Evolutionary conservation across 2,113 vertebrate genomes (phyloP).

Genomic region (Marmota monax): DNA sequence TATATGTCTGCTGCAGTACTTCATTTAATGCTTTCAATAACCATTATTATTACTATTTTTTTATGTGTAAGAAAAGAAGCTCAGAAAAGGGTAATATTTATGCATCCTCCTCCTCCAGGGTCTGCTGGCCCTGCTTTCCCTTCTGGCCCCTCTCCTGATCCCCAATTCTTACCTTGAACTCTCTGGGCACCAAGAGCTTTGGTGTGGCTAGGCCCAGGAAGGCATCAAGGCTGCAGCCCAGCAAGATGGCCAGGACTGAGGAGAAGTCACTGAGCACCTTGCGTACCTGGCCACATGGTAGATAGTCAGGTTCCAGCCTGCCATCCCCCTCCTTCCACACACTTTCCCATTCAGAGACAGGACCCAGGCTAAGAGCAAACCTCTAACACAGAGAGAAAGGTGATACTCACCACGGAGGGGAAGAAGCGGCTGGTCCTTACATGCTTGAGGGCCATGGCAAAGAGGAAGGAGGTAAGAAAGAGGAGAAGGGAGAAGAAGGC

Average conservation of each 20-base stretch:
- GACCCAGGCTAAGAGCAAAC: neutral
- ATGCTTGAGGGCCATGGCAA: conserved; percentile 81
- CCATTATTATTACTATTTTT: conserved; percentile 29
- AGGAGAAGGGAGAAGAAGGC: conserved; percentile 90
- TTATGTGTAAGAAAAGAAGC: conserved; percentile 1
- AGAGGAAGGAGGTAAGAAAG: conserved; percentile 88
- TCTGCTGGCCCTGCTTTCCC: neutral
- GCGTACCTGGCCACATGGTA: conserved; percentile 82
- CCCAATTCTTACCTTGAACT: conserved; percentile 88
- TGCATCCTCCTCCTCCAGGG: neutral
- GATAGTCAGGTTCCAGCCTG: neutral
- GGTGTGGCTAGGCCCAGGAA: conserved; percentile 88
- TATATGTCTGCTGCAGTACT: neutral
- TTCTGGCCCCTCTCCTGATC: neutral
- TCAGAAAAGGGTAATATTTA: neutral
- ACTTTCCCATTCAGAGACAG: neutral
- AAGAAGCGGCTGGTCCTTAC: conserved; percentile 88
- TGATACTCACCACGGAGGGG: conserved; percentile 84
- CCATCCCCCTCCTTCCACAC: neutral
- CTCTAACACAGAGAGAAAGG: neutral
- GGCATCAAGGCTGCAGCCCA: conserved; percentile 86
- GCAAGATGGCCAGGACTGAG: conserved; percentile 87
- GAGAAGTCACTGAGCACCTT: conserved; percentile 88
- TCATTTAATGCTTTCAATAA: neutral
- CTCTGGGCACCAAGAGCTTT: conserved; percentile 88